A percentile compares a stretch with the other conserved stretches of the same genome.
phyloP scores from a whole-genome alignment of 2,797 vertebrate species.

The Menidia menidia region DNA sequence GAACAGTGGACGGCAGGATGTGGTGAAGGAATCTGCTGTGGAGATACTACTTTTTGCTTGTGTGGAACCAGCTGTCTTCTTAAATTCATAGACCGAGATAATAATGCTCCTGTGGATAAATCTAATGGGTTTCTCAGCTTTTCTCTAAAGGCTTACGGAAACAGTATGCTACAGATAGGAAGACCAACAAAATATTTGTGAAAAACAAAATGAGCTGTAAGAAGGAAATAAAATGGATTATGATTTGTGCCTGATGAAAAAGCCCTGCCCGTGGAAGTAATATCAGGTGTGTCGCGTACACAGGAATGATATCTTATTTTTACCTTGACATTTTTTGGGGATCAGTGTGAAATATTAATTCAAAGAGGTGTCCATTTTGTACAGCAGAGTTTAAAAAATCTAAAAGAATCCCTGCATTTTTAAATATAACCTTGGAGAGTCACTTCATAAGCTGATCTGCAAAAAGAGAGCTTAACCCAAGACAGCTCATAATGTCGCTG shows the following conservation, averaged over 20 bases:
- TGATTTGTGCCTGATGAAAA: conserved; percentile 23
- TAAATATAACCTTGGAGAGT: conserved; percentile 38
- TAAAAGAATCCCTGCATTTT: conserved; percentile 29
- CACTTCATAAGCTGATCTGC: conserved; percentile 53
- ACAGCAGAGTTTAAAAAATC: conserved; percentile 13
- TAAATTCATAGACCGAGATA: conserved; percentile 43
- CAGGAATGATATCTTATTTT: conserved; percentile 11
- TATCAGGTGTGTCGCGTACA: conserved; percentile 40
- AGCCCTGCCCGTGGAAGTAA: not conserved
- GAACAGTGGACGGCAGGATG: conserved; percentile 44
- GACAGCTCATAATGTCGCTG: conserved; percentile 50
- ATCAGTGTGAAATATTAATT: conserved; percentile 38
- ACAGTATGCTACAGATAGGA: conserved; percentile 5
- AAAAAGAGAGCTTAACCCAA: conserved; percentile 53
- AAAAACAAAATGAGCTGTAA: not conserved
- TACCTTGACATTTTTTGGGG: not conserved
- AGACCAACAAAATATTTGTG: conserved; percentile 22
- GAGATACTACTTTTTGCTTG: conserved; percentile 36
- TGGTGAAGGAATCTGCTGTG: conserved; percentile 19
- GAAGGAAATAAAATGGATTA: conserved; percentile 13
- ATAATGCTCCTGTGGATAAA: conserved; percentile 54
- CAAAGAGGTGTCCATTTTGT: conserved; percentile 24
- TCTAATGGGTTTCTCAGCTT: conserved; percentile 48
- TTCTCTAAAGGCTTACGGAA: conserved; percentile 42
- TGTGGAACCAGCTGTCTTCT: conserved; percentile 48